phyloP scores from a whole-genome alignment of 2,113 vertebrate species.

The Myotis yumanensis region DNA sequence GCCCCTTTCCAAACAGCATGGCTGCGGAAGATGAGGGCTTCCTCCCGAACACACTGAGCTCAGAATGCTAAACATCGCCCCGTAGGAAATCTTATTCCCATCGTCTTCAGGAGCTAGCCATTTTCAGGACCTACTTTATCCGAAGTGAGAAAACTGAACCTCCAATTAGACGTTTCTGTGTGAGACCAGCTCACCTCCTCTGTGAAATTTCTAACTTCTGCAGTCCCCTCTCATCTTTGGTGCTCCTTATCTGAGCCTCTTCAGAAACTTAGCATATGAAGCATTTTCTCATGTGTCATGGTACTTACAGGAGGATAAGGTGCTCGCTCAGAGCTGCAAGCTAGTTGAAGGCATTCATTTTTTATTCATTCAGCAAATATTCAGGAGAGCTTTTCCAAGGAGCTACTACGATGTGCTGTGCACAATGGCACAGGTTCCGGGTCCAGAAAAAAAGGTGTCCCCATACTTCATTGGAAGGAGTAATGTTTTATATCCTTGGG shows the following conservation, averaged over 20 bases:
- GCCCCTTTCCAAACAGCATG: neutral
- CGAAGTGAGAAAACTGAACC: neutral
- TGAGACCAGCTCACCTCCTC: neutral
- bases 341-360: neutral
- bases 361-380: constrained; percentile 23
- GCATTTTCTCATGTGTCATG: neutral
- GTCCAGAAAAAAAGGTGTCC: neutral
- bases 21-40: neutral
- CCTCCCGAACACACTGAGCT: neutral
- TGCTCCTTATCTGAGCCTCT: neutral
- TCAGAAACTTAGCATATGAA: neutral
- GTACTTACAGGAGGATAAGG: neutral
- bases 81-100: neutral
- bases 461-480: neutral
- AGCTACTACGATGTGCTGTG: neutral
- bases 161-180: neutral
- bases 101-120: neutral
- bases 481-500: neutral
- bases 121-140: neutral
- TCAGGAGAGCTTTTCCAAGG: neutral
- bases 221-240: neutral
- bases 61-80: neutral
- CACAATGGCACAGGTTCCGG: neutral
- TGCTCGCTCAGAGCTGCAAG: neutral
- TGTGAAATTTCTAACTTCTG: neutral